Conservation (phyloP, 2,797 vertebrate genomes). For the Phataginus tricuspis region DNA sequence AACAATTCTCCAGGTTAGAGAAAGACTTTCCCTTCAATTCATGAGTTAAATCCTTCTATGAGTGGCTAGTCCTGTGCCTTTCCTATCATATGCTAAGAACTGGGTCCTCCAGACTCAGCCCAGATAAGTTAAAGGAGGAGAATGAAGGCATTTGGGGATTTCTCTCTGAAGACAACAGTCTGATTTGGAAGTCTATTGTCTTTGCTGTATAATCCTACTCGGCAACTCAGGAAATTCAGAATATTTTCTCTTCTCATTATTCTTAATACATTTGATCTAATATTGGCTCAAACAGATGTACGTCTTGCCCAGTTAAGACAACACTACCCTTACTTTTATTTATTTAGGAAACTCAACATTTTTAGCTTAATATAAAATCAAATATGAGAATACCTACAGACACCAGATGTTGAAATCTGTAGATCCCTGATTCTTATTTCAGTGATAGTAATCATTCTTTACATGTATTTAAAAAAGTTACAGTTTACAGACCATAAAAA, state of each 20-base stretch:
- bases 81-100: not conserved
- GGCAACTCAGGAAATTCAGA: not conserved
- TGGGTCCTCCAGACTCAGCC: not conserved
- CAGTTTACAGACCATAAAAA: not conserved
- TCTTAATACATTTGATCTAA: slow-evolving; percentile 6
- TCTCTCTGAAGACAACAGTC: not conserved
- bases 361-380: not conserved
- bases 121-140: not conserved
- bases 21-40: not conserved
- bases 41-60: not conserved
- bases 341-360: not conserved
- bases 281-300: not conserved
- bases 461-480: not conserved
- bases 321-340: not conserved
- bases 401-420: not conserved
- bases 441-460: not conserved
- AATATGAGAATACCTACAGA: not conserved
- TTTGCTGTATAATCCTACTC: not conserved
- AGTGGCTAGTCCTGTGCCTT: not conserved
- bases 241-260: not conserved
- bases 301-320: not conserved
- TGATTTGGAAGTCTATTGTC: not conserved
- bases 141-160: not conserved
- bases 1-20: not conserved
- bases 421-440: not conserved